Conservation (phyloP, 2,113 vertebrate genomes). For the Atlantisia rogersi region DNA sequence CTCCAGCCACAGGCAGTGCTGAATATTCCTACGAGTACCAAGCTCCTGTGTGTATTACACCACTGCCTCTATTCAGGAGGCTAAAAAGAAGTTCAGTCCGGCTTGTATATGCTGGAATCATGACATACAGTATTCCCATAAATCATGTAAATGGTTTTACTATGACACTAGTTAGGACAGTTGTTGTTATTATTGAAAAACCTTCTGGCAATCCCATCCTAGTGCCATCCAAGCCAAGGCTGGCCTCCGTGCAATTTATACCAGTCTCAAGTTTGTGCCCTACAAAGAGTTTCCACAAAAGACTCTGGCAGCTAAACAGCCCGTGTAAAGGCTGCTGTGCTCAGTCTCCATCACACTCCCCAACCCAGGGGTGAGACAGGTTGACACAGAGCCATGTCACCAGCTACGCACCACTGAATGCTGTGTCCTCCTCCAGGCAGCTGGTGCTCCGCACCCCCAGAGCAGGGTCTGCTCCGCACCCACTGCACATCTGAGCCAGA, state of each 20-base stretch:
- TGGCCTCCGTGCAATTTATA: neutral
- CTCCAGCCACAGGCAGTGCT: conserved; percentile 41
- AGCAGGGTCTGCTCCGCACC: neutral
- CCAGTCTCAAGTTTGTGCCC: neutral
- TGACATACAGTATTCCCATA: conserved; percentile 29
- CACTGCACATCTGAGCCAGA: neutral
- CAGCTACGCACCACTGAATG: neutral
- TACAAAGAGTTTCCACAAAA: neutral
- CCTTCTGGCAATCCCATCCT: neutral
- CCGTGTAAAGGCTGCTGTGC: neutral
- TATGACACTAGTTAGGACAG: conserved; percentile 1
- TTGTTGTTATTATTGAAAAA: conserved; percentile 59
- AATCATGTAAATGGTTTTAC: conserved; percentile 54
- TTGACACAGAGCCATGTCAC: neutral
- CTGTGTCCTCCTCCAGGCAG: neutral
- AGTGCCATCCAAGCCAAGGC: neutral
- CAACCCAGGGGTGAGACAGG: neutral
- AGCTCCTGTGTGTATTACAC: conserved; percentile 44
- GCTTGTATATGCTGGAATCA: conserved; percentile 64
- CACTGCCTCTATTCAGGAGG: conserved; percentile 57
- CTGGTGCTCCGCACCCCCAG: neutral
- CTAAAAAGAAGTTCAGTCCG: conserved; percentile 62
- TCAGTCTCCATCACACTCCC: neutral
- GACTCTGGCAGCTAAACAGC: neutral
- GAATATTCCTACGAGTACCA: conserved; percentile 26